Conservation (phyloP, 2,113 vertebrate species). For the Leiothrix lutea region DNA sequence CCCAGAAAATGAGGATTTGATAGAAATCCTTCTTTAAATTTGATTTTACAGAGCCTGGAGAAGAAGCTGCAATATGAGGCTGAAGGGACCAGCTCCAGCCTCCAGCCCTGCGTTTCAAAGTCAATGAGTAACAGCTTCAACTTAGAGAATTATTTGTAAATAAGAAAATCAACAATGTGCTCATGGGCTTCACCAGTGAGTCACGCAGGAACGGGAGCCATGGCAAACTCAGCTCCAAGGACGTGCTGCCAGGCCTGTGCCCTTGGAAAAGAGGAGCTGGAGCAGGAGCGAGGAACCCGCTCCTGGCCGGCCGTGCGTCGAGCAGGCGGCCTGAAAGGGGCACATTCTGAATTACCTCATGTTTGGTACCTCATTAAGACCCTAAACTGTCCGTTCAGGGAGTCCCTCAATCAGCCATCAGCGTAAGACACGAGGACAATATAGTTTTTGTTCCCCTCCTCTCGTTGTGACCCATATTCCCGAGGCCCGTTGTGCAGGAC, state of each 20-base stretch:
- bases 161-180: background rate
- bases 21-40: background rate
- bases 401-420: slow-evolving; percentile 3
- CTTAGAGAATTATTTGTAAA: background rate
- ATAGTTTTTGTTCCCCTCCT: background rate
- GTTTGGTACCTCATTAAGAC: background rate
- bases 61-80: background rate
- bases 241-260: background rate
- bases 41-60: background rate
- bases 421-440: background rate
- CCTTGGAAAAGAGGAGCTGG: background rate
- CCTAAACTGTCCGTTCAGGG: background rate
- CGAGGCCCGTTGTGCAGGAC: background rate
- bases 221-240: background rate
- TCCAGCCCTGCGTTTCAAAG: background rate
- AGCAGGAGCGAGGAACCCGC: background rate
- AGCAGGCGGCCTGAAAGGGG: background rate
- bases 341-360: background rate
- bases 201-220: background rate
- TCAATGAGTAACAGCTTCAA: background rate
- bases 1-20: background rate
- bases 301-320: background rate
- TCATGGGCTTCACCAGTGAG: background rate
- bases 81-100: background rate
- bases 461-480: slow-evolving; percentile 20